Conservation (phyloP, 2,888 invertebrate species). For the Noctua comes region DNA sequence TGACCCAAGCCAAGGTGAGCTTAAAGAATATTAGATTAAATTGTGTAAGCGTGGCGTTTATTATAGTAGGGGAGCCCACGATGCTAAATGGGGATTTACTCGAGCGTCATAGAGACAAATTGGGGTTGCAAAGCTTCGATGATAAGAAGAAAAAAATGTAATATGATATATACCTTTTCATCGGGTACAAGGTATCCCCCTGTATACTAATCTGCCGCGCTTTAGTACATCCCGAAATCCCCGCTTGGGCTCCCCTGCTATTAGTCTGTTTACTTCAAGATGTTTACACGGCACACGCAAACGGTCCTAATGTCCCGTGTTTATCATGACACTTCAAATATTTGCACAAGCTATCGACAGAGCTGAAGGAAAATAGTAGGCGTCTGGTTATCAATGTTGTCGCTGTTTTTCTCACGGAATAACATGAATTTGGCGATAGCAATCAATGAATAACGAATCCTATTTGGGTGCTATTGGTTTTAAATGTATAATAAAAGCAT, state of each 20-base stretch:
- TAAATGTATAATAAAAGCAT: not conserved
- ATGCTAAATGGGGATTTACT: no score
- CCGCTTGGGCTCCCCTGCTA: no score
- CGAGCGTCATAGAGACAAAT: no score
- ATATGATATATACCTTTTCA: no score
- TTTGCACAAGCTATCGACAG: slow-evolving; percentile 35
- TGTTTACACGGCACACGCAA: slow-evolving; percentile 7
- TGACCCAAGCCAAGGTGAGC: slow-evolving; percentile 43
- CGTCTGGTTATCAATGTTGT: slow-evolving; percentile 1
- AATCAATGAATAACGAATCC: not conserved
- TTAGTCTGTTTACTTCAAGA: slow-evolving; percentile 12
- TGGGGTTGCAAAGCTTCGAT: no score
- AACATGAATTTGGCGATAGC: slow-evolving; percentile 13
- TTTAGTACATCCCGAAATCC: no score
- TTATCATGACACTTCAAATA: slow-evolving; percentile 27
- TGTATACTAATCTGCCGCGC: no score
- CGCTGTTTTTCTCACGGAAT: slow-evolving; percentile 21
- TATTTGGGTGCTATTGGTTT: not conserved
- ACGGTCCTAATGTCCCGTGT: slow-evolving; percentile 1
- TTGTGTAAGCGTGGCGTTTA: slow-evolving; percentile 20
- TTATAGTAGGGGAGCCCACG: no score
- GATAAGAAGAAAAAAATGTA: no score
- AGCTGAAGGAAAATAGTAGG: slow-evolving; percentile 5
- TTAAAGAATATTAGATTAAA: slow-evolving; percentile 25
- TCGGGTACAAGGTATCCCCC: no score